A percentile compares a stretch with the other conserved stretches of the same genome.
Conservation (phyloP, 2,888 invertebrate genomes). For the Anarsia innoxiella region DNA sequence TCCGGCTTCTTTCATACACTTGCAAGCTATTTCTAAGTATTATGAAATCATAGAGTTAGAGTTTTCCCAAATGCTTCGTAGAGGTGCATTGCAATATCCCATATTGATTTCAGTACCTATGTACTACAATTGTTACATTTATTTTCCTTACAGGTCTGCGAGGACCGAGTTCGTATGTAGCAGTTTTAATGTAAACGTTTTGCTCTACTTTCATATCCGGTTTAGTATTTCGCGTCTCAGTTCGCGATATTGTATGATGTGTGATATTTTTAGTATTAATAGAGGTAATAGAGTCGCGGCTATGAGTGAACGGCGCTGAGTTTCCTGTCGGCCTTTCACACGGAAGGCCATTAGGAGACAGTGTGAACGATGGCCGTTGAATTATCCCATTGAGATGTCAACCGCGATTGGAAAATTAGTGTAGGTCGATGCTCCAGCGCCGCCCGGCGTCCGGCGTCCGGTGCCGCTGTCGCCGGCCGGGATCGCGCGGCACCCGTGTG, state of each 20-base stretch:
- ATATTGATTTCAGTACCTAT: too few species aligned
- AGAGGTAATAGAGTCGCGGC: background rate
- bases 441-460: background rate
- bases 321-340: slow-evolving; percentile 36
- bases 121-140: too few species aligned
- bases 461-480: background rate
- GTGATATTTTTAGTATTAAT: slow-evolving; percentile 1
- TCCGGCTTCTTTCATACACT: too few species aligned
- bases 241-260: slow-evolving; percentile 1
- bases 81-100: too few species aligned
- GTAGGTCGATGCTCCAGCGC: slow-evolving; percentile 17
- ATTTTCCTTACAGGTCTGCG: too few species aligned
- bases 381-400: slow-evolving; percentile 34
- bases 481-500: too few species aligned
- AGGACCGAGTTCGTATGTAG: too few species aligned
- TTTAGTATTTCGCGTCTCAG: slow-evolving; percentile 12
- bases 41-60: too few species aligned
- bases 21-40: too few species aligned
- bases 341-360: slow-evolving; percentile 28
- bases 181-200: too few species aligned
- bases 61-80: too few species aligned
- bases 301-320: slow-evolving; percentile 9
- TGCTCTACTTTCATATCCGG: slow-evolving; percentile 18
- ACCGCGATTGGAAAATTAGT: slow-evolving; percentile 32
- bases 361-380: slow-evolving; percentile 17